Evolutionary conservation across 2,113 vertebrate species (phyloP), one percentile per base, ranked within the genome.

Genomic region (Speoplatyrhinus poulsoni): DNA sequence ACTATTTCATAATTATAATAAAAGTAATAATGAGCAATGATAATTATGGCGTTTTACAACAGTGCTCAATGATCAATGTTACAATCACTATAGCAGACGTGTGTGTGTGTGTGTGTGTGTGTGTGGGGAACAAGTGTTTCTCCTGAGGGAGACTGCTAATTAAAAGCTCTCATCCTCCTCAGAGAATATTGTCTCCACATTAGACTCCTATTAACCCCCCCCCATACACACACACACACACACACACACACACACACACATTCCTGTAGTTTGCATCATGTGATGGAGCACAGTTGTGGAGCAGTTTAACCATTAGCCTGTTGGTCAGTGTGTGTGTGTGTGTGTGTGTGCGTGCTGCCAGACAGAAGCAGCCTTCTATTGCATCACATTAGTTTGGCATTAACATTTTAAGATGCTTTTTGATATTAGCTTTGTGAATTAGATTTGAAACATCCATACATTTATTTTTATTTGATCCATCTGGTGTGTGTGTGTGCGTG

Each of bases 61-160:
- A 41, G 36, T 41, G 36, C 36, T 41, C 36, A 41, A 6, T 41
- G 5, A 46, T n/a, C 13, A 50, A 49, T 52, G 33, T 59, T 62
- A 47, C 17, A 12, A 15, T 49, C 46, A 15, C 15, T 12, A n/a
- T 11, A 15, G 16, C 19, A 33, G 57, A 13, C 26, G 46, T 26
- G 57, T 33, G 6, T 57, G 53, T 46, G 53, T 26, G 65, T 46
- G 33, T 7, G n/a, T 12, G 61, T 48, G 61, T 36, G 62, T 60
- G 36, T 59, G 52, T 19, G 15, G 65, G 48, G 70, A 67, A 61
- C 36, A 61, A 41, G 36, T 3, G 36, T 41, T 41, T 41, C 36
- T 41, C 36, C 36, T 55, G 66, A 73, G 65, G 65, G 56, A 69
- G 62, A 9, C 1, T 48, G 48, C 48, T 64, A 64, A 64, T 70